Conservation (phyloP, 2,888 invertebrate species). For the Deilephila porcellus region DNA sequence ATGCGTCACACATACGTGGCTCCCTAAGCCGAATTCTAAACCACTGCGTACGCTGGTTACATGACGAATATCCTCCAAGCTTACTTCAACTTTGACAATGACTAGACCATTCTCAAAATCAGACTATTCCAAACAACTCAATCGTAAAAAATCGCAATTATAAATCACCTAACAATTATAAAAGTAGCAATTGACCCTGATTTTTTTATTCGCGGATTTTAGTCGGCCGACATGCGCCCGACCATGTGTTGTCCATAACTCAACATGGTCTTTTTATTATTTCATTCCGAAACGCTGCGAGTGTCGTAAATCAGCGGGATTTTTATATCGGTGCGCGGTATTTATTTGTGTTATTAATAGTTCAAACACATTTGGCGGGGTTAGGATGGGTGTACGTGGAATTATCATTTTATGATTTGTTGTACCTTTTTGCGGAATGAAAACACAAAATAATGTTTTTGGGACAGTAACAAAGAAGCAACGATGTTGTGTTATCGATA, state of each 20-base stretch:
- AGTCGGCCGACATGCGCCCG: not conserved
- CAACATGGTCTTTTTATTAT: conserved; percentile 26
- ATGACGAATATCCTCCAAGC: no score
- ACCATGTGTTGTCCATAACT: conserved; percentile 42
- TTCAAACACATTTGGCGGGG: conserved; percentile 16
- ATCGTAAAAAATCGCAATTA: not conserved
- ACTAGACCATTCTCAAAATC: no score
- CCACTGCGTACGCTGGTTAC: no score
- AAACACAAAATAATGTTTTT: no score
- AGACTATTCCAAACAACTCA: no score
- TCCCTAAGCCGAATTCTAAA: no score
- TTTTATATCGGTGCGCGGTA: conserved; percentile 36
- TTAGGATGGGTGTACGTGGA: conserved; percentile 9
- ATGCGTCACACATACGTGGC: no score
- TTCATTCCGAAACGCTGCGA: conserved; percentile 35
- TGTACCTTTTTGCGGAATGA: not conserved
- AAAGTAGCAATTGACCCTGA: not conserved
- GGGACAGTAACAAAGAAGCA: no score
- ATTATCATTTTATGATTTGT: conserved; percentile 1
- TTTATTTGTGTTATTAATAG: conserved; percentile 46
- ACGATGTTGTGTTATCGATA: no score
- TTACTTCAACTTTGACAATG: no score
- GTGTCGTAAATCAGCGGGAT: conserved; percentile 40
- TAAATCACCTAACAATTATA: not conserved
- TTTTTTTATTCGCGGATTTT: not conserved